Evolutionary conservation across 2,113 vertebrate species (phyloP), one percentile per base, ranked within the genome.

Genomic region (Grallaria varia): DNA sequence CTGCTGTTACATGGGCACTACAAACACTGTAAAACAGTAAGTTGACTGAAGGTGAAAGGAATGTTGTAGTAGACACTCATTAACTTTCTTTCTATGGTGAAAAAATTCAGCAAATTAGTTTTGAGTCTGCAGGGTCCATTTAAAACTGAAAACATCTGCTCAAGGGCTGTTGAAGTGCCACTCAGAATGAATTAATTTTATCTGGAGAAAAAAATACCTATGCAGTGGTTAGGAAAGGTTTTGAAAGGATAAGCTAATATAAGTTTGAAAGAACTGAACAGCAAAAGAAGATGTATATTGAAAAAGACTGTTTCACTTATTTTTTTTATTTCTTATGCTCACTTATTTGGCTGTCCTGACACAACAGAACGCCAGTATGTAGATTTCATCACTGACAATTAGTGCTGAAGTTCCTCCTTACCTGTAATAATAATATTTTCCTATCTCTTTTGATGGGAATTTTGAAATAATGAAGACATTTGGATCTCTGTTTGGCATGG

Each of bases 121-220:
- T 90, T 94, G 53, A 92, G 40, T 80, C 67, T 89, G 37, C 35
- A 94, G 87, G 75, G 68, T 92, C 55, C 50, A 68, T 67, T 76
- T 79, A 72, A 96, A 97, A 92, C 47, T 63, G 76, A 91, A 97
- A 97, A 74, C 94, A 95, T 95, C 76, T 97, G 91, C 52, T 93
- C 40, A 72, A 60, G 59, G 53, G 56, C 68, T 95, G 82, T 66
- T 93, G 87, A 97, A 95, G 93, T 90, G 79, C 71, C 85, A 88
- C 42, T 95, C 82, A 90, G 78, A 94, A 84, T 8, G 23, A 94
- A 96, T 67, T 84, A 81, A 52, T 67, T 96, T 79, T 93, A 83
- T 91, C 74, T 75, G n/a, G 31, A 95, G 52, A 76, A 30, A 89
- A 80, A 97, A 93, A 92, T 67, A 89, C 44, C 35, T 88, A 37